Evolutionary conservation across 2,797 vertebrate genomes (phyloP).

Genomic region (Alauda arvensis): DNA sequence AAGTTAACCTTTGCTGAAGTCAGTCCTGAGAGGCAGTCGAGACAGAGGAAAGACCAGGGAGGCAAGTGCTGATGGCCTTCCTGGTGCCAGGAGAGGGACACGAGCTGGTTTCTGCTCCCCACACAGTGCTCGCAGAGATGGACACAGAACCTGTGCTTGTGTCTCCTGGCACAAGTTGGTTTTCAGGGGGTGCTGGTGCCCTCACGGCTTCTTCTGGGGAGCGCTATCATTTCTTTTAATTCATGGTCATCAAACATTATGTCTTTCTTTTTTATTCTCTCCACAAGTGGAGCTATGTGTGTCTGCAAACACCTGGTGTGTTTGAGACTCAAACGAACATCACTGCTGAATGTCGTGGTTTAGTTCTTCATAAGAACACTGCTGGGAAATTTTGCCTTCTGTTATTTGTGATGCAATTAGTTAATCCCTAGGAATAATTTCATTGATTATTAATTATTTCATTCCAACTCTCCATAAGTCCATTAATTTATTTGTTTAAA

Average conservation of each 20-base stretch:
- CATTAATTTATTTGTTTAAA: neutral
- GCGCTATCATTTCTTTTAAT: neutral
- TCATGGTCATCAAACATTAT: neutral
- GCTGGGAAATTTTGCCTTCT: neutral
- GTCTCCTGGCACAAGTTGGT: accelerated
- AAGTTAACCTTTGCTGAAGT: neutral
- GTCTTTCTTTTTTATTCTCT: no score
- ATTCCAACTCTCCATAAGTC: neutral
- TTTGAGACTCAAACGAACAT: neutral
- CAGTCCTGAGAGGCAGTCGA: neutral
- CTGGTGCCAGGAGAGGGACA: accelerated
- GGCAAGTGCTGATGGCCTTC: neutral
- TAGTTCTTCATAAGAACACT: neutral
- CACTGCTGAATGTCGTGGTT: neutral
- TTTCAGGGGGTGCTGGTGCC: neutral
- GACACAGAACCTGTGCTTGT: accelerated
- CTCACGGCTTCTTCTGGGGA: neutral
- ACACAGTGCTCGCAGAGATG: neutral
- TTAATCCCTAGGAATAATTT: neutral
- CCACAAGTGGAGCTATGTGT: neutral
- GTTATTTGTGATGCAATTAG: neutral
- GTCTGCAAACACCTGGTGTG: neutral
- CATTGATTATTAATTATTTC: neutral
- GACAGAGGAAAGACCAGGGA: neutral
- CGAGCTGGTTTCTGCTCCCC: neutral